phyloP scores from a whole-genome alignment of 2,888 invertebrate genomes.

The Spialia ferax region DNA sequence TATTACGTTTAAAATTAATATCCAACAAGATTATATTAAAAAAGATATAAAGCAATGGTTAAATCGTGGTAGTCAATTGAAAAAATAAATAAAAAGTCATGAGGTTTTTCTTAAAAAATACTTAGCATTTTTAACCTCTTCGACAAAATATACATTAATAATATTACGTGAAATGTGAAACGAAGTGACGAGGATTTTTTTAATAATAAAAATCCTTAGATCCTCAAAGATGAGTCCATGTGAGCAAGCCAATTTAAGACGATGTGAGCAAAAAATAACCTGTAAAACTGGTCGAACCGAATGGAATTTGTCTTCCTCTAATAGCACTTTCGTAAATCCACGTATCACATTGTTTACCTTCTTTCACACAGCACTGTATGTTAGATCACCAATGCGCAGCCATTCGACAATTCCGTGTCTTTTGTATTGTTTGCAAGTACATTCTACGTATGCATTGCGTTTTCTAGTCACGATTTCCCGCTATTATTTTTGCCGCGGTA shows the following conservation, averaged over 20 bases:
- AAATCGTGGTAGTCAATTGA: too few species aligned
- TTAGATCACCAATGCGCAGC: slow-evolving; percentile 7
- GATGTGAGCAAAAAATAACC: slow-evolving; percentile 23
- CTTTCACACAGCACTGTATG: slow-evolving; percentile 1
- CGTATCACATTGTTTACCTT: slow-evolving; percentile 11
- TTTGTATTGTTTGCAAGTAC: slow-evolving; percentile 36
- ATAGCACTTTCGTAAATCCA: slow-evolving; percentile 12
- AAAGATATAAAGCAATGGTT: too few species aligned
- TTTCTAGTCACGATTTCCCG: slow-evolving; percentile 51
- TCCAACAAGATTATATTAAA: too few species aligned
- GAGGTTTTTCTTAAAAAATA: too few species aligned
- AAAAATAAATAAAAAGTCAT: too few species aligned
- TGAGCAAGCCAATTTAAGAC: slow-evolving; percentile 2
- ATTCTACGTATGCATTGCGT: slow-evolving; percentile 42
- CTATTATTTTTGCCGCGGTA: slow-evolving; percentile 20
- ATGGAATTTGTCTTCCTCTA: not conserved
- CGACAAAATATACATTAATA: too few species aligned
- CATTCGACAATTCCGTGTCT: not conserved
- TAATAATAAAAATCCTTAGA: not conserved
- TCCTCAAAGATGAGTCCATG: not conserved
- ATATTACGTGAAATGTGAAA: not conserved
- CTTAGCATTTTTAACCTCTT: too few species aligned
- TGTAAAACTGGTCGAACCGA: slow-evolving; percentile 14
- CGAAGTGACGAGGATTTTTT: too few species aligned
- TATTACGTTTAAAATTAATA: too few species aligned